A percentile compares a stretch with the other conserved stretches of the same genome.
Evolutionary conservation across 2,888 invertebrate genomes (phyloP).

Genomic region (Sinopyrophorus schimmeli): DNA sequence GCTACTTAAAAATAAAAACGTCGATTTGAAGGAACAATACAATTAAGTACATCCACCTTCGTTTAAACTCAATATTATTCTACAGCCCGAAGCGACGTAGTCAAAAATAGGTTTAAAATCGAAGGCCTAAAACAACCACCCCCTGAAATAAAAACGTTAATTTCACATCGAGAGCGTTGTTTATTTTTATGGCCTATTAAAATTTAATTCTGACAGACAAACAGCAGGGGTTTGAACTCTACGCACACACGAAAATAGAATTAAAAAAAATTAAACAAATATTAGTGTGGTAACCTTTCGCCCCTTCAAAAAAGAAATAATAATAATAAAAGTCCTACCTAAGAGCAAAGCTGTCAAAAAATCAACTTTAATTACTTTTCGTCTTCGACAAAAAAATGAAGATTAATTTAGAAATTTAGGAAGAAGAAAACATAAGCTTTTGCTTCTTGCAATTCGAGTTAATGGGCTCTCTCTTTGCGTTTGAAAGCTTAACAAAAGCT

Average conservation of each 20-base stretch:
- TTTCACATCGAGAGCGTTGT: slow-evolving; percentile 21
- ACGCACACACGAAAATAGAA: too few species aligned
- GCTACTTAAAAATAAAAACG: slow-evolving; percentile 5
- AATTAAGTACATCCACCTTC: slow-evolving; percentile 13
- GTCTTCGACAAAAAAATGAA: too few species aligned
- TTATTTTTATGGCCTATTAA: slow-evolving; percentile 23
- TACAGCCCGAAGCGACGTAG: slow-evolving; percentile 8
- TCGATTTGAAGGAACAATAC: slow-evolving; percentile 5
- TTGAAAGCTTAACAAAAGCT: slow-evolving; percentile 5
- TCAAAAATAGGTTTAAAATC: slow-evolving; percentile 14
- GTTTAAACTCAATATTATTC: slow-evolving; percentile 8
- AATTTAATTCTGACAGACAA: slow-evolving; percentile 20
- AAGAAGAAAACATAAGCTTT: slow-evolving; percentile 8
- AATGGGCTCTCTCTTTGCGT: slow-evolving; percentile 4
- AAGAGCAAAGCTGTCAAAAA: too few species aligned
- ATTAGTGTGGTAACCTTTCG: too few species aligned
- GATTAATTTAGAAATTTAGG: too few species aligned
- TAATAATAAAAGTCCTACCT: too few species aligned
- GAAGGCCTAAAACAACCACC: slow-evolving; percentile 13
- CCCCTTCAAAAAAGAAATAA: too few species aligned
- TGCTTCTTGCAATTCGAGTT: slow-evolving; percentile 3
- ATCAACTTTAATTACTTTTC: too few species aligned
- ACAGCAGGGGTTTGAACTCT: too few species aligned
- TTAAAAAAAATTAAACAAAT: too few species aligned
- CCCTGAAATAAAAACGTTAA: slow-evolving; percentile 16